Evolutionary conservation across 2,113 vertebrate species (phyloP).

Genomic region (Urocitellus parryii): DNA sequence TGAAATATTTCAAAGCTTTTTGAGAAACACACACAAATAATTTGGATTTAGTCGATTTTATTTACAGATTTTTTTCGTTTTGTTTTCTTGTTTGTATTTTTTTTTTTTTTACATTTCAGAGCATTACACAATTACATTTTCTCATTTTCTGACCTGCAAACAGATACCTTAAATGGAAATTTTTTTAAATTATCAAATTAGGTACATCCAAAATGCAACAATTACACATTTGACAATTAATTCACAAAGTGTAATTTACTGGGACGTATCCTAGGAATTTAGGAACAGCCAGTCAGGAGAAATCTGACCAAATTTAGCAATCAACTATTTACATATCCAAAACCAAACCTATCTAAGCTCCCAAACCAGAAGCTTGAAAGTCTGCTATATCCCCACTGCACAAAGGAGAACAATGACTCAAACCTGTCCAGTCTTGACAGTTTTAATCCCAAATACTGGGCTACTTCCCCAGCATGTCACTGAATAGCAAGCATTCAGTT

Average conservation of each 20-base stretch:
- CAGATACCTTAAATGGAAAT: slow-evolving; percentile 95
- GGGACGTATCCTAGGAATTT: slow-evolving; percentile 90
- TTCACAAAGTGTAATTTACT: slow-evolving; percentile 93
- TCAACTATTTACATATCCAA: slow-evolving; percentile 88
- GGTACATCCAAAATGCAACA: slow-evolving; percentile 92
- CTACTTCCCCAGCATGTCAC: slow-evolving; percentile 77
- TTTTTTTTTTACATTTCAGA: slow-evolving; percentile 88
- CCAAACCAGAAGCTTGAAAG: slow-evolving; percentile 85
- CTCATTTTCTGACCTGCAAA: slow-evolving; percentile 99
- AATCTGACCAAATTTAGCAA: slow-evolving; percentile 89
- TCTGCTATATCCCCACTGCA: slow-evolving; percentile 75
- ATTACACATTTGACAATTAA: slow-evolving; percentile 92
- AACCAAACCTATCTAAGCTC: slow-evolving; percentile 87
- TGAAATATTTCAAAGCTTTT: slow-evolving; percentile 90
- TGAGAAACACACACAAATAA: slow-evolving; percentile 94
- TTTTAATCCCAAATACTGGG: slow-evolving; percentile 83
- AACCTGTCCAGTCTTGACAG: slow-evolving; percentile 85
- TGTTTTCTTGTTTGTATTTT: slow-evolving; percentile 75
- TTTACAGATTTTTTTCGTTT: slow-evolving; percentile 87
- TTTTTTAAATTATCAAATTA: slow-evolving; percentile 88
- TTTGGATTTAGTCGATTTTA: slow-evolving; percentile 93
- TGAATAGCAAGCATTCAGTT: slow-evolving; percentile 83
- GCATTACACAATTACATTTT: slow-evolving; percentile 93
- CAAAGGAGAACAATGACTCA: slow-evolving; percentile 82
- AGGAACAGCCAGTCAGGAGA: slow-evolving; percentile 89